Base-by-base conservation (phyloP, 2,888 invertebrate species). In the Ctenicera cuprea region DNA sequence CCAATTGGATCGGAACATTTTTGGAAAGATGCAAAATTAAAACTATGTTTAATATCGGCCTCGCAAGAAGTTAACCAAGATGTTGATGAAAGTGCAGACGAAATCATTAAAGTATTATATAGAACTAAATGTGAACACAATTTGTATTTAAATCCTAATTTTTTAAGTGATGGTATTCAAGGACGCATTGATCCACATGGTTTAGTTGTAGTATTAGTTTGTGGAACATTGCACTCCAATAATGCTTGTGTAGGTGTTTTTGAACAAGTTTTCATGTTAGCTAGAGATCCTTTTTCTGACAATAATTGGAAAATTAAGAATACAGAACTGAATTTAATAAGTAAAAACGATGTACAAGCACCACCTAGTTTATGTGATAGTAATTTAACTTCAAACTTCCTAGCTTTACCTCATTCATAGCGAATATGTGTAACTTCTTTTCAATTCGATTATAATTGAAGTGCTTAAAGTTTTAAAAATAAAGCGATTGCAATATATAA, bases 301-400 rank as follows among this genome's bases (percentile, higher is more conserved):
- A 91, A 92, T 81, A 92, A 91, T 81, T 93, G 92, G 91, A 92
- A 92, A 85, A 89, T 93, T 20, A 92, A 92, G 82, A 89, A 87
- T n/a, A 88, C 89, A 8, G 87, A 90, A 78, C 81, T 90, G 20
- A 81, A 87, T 73, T 82, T 90, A 45, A 85, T 85, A 57, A 88
- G 88, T 78, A 81, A 83, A 76, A 79, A 65, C 71, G 79, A 77
- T 37, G 79, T 83, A 14, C 71, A 77, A 4, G 30, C 30, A 3
- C 70, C 66, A n/a, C 78, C 78, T 52, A 68, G 30, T n/a, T 76
- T 77, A 54, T 73, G 62, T 71, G 75, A 77, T 63, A 65, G 48
- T 54, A 69, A 66, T 63, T 66, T 78, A 65, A 75, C 76, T 38
- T 50, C 43, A 18, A 65, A 61, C 45, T 57, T 76, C 0, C 69